Base-by-base conservation (phyloP, 2,888 invertebrate genomes). In the Zaprionus lineosus region DNA sequence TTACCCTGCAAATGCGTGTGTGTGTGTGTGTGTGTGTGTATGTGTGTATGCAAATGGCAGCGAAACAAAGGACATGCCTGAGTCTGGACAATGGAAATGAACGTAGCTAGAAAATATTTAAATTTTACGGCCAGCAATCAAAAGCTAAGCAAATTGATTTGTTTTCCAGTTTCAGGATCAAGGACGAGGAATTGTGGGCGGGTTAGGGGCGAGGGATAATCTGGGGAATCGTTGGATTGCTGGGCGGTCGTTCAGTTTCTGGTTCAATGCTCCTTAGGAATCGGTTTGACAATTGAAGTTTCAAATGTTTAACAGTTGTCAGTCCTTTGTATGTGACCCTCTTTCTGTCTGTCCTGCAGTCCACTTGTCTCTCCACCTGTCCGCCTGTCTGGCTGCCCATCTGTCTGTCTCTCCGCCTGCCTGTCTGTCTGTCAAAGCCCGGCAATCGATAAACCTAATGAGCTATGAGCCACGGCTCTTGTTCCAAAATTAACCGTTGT, bases 361-460 rank as follows among this genome's bases (percentile, higher is more conserved):
- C 36, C 37, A 37, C 33, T 18, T 61, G 61, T 46, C 33, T 37
- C 11, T 33, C 50, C 46, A 34, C 12, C 34, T 43, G 41, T 39
- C 34, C 16, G 14, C 31, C 14, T 19, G 11, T 14, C 12, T 29
- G 9, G 11, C 16, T 43, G 12, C 19, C 29, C 28, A 5, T 31
- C n/a, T 28, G 18, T 36, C 21, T 29, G 21, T 11, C 18, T n/a
- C 7, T 14, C 24, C 16, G 3, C 11, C 14, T 12, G 19, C 21
- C 14, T 29, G 26, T 7, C 8, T 24, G 26, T 24, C 24, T n/a
- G 1, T 34, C 11, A 8, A 8, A 8, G 24, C 6, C 24, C 36
- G 9, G 15, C 55, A 81, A 81, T 81, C 79, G 84, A 81, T 81
- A 70, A 47, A 57, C 34, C 63, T 83, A 85, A 85, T 81, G 85